Evolutionary conservation across 1,140 invertebrate species (phyloP).

Genomic region (Chironomus striatipennis): DNA sequence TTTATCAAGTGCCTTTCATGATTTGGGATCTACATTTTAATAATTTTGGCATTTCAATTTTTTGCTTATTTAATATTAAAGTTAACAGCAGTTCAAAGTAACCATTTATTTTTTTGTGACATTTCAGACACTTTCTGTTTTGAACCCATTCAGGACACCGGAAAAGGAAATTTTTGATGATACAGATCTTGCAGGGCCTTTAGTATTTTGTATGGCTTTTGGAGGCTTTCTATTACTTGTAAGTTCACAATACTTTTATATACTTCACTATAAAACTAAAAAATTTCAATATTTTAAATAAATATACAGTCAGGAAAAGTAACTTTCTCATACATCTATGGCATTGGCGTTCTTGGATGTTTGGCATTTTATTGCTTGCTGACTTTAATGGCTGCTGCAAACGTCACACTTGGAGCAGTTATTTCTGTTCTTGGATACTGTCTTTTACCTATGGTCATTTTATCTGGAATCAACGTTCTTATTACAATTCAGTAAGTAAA

Average conservation of each 20-base stretch:
- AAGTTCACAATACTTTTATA: too few relatives aligned
- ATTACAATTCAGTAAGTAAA: slow-evolving; percentile 58
- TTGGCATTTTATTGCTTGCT: slow-evolving; percentile 69
- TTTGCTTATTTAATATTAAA: too few relatives aligned
- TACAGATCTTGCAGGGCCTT: slow-evolving; percentile 70
- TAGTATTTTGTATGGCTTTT: slow-evolving; percentile 73
- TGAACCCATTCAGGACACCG: slow-evolving; percentile 60
- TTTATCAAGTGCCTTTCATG: too few relatives aligned
- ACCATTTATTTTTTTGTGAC: slow-evolving; percentile 27
- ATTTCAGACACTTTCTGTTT: slow-evolving; percentile 60
- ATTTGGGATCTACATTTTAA: too few relatives aligned
- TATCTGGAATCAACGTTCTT: slow-evolving; percentile 63
- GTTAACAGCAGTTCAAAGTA: too few relatives aligned
- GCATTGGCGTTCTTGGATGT: slow-evolving; percentile 71
- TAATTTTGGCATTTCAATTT: too few relatives aligned
- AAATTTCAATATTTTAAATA: too few relatives aligned
- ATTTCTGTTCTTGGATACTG: slow-evolving; percentile 78
- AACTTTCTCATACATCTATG: slow-evolving; percentile 74
- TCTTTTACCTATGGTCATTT: slow-evolving; percentile 73
- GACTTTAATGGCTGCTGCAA: slow-evolving; percentile 64
- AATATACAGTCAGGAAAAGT: slow-evolving; percentile 47
- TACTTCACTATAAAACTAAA: too few relatives aligned
- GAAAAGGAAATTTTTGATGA: slow-evolving; percentile 58
- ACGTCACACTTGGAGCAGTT: slow-evolving; percentile 62
- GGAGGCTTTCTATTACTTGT: slow-evolving; percentile 53